Evolutionary conservation across 2,797 vertebrate genomes (phyloP).

Genomic region (Phyllotis vaccarum): DNA sequence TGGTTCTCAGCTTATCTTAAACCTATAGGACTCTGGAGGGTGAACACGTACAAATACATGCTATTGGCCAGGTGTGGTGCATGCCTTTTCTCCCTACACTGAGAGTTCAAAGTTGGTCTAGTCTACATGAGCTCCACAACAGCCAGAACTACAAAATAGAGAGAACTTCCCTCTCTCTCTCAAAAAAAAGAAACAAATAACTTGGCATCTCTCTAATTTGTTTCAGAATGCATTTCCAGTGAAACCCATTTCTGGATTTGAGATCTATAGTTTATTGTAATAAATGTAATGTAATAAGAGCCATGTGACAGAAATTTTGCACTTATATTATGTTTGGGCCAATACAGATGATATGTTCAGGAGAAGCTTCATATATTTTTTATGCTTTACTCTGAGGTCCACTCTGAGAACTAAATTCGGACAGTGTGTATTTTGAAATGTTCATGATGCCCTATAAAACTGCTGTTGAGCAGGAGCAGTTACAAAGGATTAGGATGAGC

Average conservation of each 20-base stretch:
- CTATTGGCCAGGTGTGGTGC: neutral
- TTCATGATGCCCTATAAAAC: neutral
- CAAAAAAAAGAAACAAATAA: neutral
- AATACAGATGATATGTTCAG: neutral
- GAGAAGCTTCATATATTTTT: conserved; percentile 15
- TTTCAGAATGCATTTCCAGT: neutral
- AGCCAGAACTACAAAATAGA: neutral
- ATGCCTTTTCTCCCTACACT: neutral
- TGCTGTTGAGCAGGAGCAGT: conserved; percentile 34
- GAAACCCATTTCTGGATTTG: neutral
- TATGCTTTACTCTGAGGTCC: neutral
- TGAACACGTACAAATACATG: neutral
- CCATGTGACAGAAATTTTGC: rapidly evolving
- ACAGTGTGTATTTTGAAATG: neutral
- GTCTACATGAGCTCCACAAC: neutral
- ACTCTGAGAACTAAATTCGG: conserved; percentile 42
- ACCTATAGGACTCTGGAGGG: neutral
- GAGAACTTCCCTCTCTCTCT: neutral
- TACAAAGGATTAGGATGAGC: conserved; percentile 45
- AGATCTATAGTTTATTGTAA: neutral
- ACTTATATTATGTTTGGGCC: neutral
- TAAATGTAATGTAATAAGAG: rapidly evolving
- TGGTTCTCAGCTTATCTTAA: neutral
- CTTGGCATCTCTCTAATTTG: neutral
- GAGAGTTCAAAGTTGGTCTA: neutral